These are phyloP conservation scores for Agelas oroides DNA, from an alignment of 37 sponge, comb jelly and placozoan species.

Conservation along the genomic window DNA sequence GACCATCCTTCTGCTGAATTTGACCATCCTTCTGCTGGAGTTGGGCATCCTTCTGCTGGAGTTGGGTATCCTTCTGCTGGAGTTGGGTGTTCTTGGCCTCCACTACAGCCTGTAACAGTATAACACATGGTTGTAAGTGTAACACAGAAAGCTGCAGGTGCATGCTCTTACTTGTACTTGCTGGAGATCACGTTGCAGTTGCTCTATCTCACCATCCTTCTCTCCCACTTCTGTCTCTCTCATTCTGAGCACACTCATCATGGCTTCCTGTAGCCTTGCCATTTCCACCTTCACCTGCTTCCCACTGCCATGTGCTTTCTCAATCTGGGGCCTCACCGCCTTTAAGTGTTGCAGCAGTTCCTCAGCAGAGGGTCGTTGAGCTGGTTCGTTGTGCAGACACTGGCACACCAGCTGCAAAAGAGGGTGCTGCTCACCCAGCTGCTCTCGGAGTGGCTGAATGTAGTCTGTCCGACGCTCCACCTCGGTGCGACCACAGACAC, in stretches of 20 bases:
- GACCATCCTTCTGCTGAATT: too few relatives aligned
- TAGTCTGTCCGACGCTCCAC: constrained; percentile 49
- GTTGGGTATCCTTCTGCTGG: too few relatives aligned
- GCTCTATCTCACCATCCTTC: background rate
- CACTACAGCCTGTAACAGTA: background rate
- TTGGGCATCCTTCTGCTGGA: too few relatives aligned
- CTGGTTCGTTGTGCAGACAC: too few relatives aligned
- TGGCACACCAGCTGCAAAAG: too few relatives aligned
- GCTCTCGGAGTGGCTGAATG: background rate
- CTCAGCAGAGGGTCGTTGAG: too few relatives aligned
- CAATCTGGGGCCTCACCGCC: constrained; percentile 46
- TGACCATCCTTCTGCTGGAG: constrained; percentile 1
- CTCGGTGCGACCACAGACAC: constrained; percentile 42
- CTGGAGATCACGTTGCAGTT: background rate
- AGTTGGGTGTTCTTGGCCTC: too few relatives aligned
- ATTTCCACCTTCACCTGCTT: background rate
- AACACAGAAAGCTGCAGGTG: background rate
- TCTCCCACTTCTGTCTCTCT: background rate
- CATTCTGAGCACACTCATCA: background rate
- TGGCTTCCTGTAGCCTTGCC: background rate
- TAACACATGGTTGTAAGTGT: background rate
- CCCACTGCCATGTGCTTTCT: background rate
- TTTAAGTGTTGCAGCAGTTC: too few relatives aligned
- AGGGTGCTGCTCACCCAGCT: too few relatives aligned
- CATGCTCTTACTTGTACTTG: background rate